These are phyloP conservation scores for Sinelater perroti DNA, from an alignment of 2,888 invertebrate species.

Conservation along the genomic window DNA sequence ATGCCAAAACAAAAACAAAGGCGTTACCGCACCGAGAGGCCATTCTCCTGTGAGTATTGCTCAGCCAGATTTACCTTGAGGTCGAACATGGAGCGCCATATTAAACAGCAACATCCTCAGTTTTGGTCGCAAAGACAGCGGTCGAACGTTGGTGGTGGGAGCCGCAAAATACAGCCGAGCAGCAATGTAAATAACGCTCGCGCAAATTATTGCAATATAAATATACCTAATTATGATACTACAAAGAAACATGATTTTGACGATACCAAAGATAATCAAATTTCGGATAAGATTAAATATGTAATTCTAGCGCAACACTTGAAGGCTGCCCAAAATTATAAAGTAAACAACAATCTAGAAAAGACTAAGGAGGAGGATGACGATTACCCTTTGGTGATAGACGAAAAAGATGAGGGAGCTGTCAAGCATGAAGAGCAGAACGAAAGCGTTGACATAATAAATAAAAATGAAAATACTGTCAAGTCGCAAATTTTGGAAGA, in stretches of 20 bases:
- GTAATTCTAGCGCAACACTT: constrained; percentile 83
- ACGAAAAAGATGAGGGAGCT: constrained; percentile 62
- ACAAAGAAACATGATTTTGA: constrained; percentile 51
- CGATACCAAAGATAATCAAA: constrained; percentile 52
- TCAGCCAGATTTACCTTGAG: constrained; percentile 88
- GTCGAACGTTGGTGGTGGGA: constrained; percentile 65
- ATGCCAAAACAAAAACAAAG: constrained; percentile 94
- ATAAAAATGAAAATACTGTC: constrained; percentile 37
- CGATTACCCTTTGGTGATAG: constrained; percentile 71
- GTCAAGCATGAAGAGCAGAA: constrained; percentile 42
- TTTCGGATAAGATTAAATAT: constrained; percentile 76
- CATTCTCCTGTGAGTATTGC: constrained; percentile 91
- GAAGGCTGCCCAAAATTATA: constrained; percentile 54
- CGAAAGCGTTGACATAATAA: background rate
- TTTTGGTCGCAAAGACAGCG: constrained; percentile 84
- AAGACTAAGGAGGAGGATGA: constrained; percentile 73
- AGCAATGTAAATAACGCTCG: constrained; percentile 22
- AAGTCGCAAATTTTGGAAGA: constrained; percentile 49
- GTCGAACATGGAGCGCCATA: constrained; percentile 95
- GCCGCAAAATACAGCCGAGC: constrained; percentile 60
- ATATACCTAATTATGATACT: constrained; percentile 54
- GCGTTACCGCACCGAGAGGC: constrained; percentile 88
- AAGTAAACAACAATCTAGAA: constrained; percentile 42
- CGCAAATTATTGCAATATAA: constrained; percentile 49
- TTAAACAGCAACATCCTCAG: constrained; percentile 93